phyloP scores from a whole-genome alignment of 1,140 invertebrate genomes.

The Bombus picipes region DNA sequence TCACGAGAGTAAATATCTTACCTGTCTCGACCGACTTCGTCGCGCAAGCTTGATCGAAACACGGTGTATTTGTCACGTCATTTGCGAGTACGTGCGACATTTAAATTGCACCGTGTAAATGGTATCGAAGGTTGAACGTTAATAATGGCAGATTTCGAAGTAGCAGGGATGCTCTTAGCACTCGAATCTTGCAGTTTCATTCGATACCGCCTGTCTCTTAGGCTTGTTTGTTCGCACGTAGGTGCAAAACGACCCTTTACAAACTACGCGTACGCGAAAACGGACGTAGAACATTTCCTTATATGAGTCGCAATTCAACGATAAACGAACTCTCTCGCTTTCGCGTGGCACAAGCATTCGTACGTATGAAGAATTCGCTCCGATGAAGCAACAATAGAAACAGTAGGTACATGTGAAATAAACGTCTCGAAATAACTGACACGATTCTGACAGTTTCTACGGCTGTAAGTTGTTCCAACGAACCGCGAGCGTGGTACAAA shows the following conservation, averaged over 20 bases:
- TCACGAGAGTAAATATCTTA: neutral
- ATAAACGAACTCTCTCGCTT: neutral
- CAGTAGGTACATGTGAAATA: neutral
- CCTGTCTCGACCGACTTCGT: neutral
- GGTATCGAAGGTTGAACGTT: neutral
- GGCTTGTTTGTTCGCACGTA: neutral
- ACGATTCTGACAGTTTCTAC: slow-evolving; percentile 1
- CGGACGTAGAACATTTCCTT: neutral
- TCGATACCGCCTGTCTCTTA: neutral
- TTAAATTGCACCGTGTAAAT: neutral
- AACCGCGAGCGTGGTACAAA: slow-evolving; percentile 38
- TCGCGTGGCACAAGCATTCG: neutral
- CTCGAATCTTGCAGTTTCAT: neutral
- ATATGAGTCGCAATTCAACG: neutral
- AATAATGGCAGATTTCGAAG: neutral
- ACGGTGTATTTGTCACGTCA: neutral
- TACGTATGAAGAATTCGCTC: neutral
- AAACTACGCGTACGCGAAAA: neutral
- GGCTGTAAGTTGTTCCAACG: slow-evolving; percentile 33
- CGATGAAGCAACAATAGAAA: neutral
- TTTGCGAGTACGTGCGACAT: neutral
- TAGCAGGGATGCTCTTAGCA: neutral
- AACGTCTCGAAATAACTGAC: slow-evolving; percentile 15
- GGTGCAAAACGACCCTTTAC: neutral
- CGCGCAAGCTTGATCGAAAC: too few relatives aligned